phyloP scores from a whole-genome alignment of 2,113 vertebrate species.

The Cettia cetti region DNA sequence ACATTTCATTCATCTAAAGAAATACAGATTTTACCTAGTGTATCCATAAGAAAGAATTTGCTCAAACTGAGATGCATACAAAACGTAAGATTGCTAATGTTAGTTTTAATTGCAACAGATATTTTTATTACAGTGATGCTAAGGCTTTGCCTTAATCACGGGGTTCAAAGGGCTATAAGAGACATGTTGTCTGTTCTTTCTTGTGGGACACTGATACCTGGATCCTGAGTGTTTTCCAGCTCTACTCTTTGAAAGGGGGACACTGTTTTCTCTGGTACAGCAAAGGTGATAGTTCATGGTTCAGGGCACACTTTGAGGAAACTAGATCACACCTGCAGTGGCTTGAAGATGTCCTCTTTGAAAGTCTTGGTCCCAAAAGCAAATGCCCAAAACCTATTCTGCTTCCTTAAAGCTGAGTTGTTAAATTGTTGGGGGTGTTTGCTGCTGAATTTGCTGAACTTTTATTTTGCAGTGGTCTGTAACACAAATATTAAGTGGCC shows the following conservation, averaged over 20 bases:
- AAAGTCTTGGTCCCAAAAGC: background rate
- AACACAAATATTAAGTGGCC: background rate
- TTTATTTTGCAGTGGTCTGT: background rate
- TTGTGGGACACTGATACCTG: background rate
- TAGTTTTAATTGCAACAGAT: background rate
- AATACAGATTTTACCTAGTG: background rate
- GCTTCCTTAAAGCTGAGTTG: background rate
- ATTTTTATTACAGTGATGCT: background rate
- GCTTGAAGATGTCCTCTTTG: background rate
- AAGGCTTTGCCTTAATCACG: background rate
- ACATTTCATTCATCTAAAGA: background rate
- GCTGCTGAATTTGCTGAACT: constrained; percentile 41
- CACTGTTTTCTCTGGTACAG: background rate
- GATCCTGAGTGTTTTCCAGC: background rate
- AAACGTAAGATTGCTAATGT: background rate
- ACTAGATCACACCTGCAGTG: background rate
- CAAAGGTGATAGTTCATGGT: background rate
- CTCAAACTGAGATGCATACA: background rate
- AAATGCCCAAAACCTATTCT: background rate
- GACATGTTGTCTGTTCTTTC: background rate
- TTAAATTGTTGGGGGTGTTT: background rate
- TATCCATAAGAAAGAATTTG: background rate
- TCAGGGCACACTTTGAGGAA: background rate
- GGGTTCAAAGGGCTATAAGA: background rate
- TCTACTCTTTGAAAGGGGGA: background rate